phyloP scores from a whole-genome alignment of 2,113 vertebrate genomes.

The Burhinus bistriatus region DNA sequence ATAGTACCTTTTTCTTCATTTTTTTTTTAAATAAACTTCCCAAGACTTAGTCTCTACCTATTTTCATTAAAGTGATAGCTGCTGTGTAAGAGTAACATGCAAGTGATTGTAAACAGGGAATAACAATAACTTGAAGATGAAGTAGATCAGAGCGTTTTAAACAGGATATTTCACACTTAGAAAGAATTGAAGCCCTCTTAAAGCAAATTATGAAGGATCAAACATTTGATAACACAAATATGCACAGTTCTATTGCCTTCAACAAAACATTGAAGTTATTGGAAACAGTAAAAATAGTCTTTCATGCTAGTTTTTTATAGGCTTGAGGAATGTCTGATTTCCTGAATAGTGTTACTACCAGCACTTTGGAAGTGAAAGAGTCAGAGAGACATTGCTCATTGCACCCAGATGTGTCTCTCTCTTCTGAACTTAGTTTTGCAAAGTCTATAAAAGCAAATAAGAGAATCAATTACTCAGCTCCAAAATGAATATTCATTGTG shows the following conservation, averaged over 20 bases:
- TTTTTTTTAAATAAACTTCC: not conserved
- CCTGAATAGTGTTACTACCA: not conserved
- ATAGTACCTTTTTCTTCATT: not conserved
- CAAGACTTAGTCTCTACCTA: not conserved
- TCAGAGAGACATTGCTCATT: not conserved
- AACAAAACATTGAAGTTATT: not conserved
- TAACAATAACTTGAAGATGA: not conserved
- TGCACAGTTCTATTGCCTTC: not conserved
- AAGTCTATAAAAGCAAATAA: not conserved
- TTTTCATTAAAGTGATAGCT: not conserved
- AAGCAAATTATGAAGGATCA: not conserved
- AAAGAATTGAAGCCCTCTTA: not conserved
- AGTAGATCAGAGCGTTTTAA: not conserved
- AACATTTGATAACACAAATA: not conserved
- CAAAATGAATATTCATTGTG: constrained; percentile 9
- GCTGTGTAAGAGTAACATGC: not conserved
- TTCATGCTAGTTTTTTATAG: not conserved
- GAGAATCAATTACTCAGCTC: not conserved
- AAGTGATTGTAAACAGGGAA: not conserved
- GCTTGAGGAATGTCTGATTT: not conserved
- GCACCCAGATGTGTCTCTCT: not conserved
- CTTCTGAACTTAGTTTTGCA: not conserved
- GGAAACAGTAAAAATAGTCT: not conserved
- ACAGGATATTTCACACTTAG: not conserved
- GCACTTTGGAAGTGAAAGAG: not conserved